These are phyloP conservation scores for Hydrolagus colliei DNA, from an alignment of 2,797 vertebrate species.

Conservation along the genomic window DNA sequence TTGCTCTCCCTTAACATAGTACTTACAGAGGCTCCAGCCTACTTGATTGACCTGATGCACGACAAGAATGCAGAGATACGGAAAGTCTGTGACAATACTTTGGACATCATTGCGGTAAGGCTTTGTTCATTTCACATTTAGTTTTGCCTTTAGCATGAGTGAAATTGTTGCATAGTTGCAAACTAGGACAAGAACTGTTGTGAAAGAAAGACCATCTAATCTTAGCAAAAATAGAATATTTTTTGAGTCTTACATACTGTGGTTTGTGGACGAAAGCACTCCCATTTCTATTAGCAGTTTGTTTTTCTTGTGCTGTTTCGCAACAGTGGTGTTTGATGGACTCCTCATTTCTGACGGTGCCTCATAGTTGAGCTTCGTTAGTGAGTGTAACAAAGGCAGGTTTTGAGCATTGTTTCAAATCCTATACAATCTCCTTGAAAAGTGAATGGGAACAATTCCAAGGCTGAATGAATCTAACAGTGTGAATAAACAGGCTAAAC, in stretches of 20 bases:
- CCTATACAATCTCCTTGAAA: neutral
- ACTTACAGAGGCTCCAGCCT: constrained; percentile 72
- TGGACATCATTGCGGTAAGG: constrained; percentile 88
- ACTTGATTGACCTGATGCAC: constrained; percentile 87
- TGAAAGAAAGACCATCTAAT: constrained; percentile 34
- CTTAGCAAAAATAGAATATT: no score
- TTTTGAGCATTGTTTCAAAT: no score
- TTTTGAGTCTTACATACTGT: no score
- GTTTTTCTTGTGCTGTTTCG: neutral
- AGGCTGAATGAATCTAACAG: neutral
- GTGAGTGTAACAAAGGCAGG: no score
- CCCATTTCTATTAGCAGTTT: neutral
- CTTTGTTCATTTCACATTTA: neutral
- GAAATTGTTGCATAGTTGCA: constrained; percentile 18
- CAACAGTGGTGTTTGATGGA: neutral
- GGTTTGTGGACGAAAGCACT: neutral
- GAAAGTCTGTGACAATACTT: constrained; percentile 81
- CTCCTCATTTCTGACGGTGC: neutral
- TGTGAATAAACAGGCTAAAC: neutral
- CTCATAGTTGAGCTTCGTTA: neutral
- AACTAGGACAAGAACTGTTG: no score
- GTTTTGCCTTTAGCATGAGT: neutral
- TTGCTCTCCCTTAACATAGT: constrained; percentile 49
- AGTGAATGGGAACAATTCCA: neutral
- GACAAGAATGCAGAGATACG: constrained; percentile 82